phyloP scores from a whole-genome alignment of 1,140 invertebrate species.

The Sarcophaga peregrina region DNA sequence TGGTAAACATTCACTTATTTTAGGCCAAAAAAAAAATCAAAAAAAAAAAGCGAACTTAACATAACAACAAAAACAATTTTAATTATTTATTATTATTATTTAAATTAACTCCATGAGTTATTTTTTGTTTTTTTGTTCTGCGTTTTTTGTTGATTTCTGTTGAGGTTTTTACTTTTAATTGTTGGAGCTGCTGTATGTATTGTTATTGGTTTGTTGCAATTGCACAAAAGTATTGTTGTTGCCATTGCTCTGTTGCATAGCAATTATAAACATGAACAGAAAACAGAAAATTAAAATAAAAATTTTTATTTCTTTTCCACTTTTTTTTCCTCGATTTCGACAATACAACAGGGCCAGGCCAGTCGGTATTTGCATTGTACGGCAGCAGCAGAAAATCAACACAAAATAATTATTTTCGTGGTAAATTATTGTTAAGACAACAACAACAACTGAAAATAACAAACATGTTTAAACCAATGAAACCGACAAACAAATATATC shows the following conservation, averaged over 20 bases:
- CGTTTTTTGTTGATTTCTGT: background rate
- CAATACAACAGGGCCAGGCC: too few relatives aligned
- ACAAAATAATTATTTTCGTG: constrained; percentile 9
- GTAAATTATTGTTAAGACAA: constrained; percentile 12
- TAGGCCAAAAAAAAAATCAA: background rate
- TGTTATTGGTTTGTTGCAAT: too few relatives aligned
- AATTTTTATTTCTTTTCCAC: background rate
- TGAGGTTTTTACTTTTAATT: background rate
- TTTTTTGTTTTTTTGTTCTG: background rate
- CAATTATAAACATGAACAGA: constrained; percentile 9
- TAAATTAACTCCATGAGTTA: constrained; percentile 3
- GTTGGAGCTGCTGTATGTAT: background rate
- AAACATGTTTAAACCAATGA: background rate
- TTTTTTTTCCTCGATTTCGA: background rate
- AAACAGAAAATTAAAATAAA: background rate
- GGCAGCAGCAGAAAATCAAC: too few relatives aligned
- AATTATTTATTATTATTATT: constrained; percentile 14
- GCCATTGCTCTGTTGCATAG: background rate
- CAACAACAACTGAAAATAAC: background rate
- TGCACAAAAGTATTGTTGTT: too few relatives aligned
- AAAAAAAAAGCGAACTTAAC: too few relatives aligned
- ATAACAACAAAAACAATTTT: too few relatives aligned
- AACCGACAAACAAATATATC: background rate
- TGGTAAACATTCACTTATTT: background rate
- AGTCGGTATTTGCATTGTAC: background rate